These are phyloP conservation scores for Cyanoderma ruficeps DNA, from an alignment of 2,113 vertebrate species.

Conservation along the genomic window DNA sequence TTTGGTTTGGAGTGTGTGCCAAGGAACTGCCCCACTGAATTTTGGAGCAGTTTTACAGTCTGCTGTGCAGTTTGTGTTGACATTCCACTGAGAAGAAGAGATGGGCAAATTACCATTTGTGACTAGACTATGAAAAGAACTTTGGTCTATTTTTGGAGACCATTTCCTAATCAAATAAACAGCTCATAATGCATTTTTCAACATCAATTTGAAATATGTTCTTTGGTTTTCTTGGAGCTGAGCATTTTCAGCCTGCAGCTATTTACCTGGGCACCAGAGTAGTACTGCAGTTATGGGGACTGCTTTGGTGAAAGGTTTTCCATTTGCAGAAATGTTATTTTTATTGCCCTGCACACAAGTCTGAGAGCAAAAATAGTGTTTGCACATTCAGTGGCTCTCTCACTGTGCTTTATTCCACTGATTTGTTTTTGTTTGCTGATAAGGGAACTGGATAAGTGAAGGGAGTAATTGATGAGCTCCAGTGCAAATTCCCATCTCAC, in stretches of 20 bases:
- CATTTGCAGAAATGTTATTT: not conserved
- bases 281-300: not conserved
- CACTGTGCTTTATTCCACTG: not conserved
- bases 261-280: not conserved
- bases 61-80: not conserved
- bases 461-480: not conserved
- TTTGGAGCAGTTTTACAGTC: not conserved
- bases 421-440: conserved; percentile 23
- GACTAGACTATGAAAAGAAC: not conserved
- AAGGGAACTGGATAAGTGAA: not conserved
- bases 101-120: not conserved
- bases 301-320: not conserved
- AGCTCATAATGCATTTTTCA: not conserved
- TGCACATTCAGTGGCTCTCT: not conserved
- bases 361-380: not conserved
- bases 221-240: not conserved
- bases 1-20: not conserved
- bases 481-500: not conserved
- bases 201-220: not conserved
- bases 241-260: not conserved
- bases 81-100: not conserved
- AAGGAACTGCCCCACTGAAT: not conserved
- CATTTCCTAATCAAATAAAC: not conserved
- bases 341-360: not conserved
- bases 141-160: not conserved